Evolutionary conservation across 2,113 vertebrate species (phyloP).

Genomic region (Eulemur rufifrons): DNA sequence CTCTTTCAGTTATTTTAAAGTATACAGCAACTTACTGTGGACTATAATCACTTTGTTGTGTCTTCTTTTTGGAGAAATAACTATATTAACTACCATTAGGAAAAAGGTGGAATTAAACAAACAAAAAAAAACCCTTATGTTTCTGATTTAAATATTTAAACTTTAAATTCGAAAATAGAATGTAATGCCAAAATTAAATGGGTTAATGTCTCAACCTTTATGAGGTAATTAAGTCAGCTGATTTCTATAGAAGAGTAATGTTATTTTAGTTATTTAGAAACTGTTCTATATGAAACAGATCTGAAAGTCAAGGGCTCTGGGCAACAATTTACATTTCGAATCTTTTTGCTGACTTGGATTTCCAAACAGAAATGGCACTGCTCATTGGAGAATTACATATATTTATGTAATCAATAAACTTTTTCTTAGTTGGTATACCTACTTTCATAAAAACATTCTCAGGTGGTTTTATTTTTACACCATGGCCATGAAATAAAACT

Average conservation of each 20-base stretch:
- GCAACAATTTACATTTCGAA: conserved; percentile 48
- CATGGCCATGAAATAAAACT: conserved; percentile 23
- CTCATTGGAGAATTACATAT: conserved; percentile 52
- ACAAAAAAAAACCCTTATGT: neutral
- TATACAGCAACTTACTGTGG: no score
- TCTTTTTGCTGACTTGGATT: conserved; percentile 47
- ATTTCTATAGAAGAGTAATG: neutral
- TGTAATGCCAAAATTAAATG: neutral
- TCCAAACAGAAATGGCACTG: conserved; percentile 9
- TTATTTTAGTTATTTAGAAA: neutral
- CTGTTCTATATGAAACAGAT: neutral
- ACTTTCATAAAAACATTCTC: conserved; percentile 28
- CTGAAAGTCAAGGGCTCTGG: neutral
- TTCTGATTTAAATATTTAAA: conserved; percentile 10
- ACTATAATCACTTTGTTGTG: neutral
- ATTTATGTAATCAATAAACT: conserved; percentile 59
- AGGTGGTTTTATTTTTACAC: conserved; percentile 39
- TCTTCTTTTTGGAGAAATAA: neutral
- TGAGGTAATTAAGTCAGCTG: neutral
- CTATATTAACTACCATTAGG: neutral
- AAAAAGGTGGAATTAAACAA: neutral
- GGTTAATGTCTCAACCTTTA: neutral
- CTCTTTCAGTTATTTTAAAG: no score
- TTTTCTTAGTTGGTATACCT: neutral
- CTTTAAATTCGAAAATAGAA: neutral